A percentile compares a stretch with the other conserved stretches of the same genome.
Evolutionary conservation across 2,888 invertebrate species (phyloP).

Genomic region (Nomada ferruginata): DNA sequence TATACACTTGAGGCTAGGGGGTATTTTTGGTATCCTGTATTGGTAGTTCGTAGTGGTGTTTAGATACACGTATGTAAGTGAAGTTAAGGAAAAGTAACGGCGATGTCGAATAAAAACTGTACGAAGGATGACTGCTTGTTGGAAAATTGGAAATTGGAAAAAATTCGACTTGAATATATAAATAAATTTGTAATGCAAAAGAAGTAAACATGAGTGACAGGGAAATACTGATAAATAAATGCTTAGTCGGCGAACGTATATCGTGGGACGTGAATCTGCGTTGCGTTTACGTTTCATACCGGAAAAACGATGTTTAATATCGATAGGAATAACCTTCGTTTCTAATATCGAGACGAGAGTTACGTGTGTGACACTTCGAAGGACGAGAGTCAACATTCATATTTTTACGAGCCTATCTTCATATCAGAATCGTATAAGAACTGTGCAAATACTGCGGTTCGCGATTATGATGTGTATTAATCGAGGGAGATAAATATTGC

Average conservation of each 20-base stretch:
- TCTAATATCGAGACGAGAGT: slow-evolving; percentile 49
- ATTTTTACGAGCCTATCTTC: slow-evolving; percentile 54
- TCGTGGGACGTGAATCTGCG: neutral
- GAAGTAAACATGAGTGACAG: too few relatives aligned
- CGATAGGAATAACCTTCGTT: neutral
- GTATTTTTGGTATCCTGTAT: neutral
- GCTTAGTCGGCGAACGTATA: too few relatives aligned
- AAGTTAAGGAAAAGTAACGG: too few relatives aligned
- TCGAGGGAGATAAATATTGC: slow-evolving; percentile 56
- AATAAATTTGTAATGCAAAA: too few relatives aligned
- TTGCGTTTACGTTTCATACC: neutral
- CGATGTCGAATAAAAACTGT: too few relatives aligned
- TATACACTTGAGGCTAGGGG: too few relatives aligned
- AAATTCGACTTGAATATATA: neutral
- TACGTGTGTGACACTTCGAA: slow-evolving; percentile 39
- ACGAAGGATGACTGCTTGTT: too few relatives aligned
- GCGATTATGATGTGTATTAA: slow-evolving; percentile 62
- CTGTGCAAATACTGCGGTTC: slow-evolving; percentile 61
- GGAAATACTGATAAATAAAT: too few relatives aligned
- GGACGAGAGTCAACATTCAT: slow-evolving; percentile 46
- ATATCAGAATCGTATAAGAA: slow-evolving; percentile 58
- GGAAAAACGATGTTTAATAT: slow-evolving; percentile 16
- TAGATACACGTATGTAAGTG: too few relatives aligned
- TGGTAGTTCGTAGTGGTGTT: too few relatives aligned
- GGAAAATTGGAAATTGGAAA: neutral